Evolutionary conservation across 2,888 invertebrate genomes (phyloP).

Genomic region (Parnassius mnemosyne): DNA sequence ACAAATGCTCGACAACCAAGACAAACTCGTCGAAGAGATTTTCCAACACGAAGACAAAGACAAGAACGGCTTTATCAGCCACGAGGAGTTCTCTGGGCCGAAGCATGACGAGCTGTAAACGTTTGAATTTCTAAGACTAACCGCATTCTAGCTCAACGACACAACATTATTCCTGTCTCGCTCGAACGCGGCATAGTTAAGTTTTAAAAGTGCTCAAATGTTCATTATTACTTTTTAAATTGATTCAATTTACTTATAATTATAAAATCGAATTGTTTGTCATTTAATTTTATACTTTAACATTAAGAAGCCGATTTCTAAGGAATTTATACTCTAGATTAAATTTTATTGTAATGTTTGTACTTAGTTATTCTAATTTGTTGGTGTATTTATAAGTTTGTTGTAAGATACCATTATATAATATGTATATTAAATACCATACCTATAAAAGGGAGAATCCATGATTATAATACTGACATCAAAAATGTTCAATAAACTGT

Average conservation of each 20-base stretch:
- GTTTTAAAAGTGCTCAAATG: constrained; percentile 22
- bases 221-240: constrained; percentile 3
- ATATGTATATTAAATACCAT: not conserved
- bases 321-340: not conserved
- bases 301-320: too few relatives aligned
- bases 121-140: constrained; percentile 27
- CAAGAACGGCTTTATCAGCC: constrained; percentile 97
- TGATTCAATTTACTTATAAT: not conserved
- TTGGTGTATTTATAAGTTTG: constrained; percentile 53
- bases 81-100: constrained; percentile 97
- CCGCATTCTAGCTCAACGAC: constrained; percentile 13
- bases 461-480: not conserved
- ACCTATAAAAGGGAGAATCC: not conserved
- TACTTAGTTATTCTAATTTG: constrained; percentile 63
- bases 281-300: not conserved
- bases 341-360: constrained; percentile 44
- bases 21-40: constrained; percentile 96
- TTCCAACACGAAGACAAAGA: constrained; percentile 99
- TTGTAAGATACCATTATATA: too few relatives aligned
- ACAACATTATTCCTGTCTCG: not conserved
- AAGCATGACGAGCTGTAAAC: constrained; percentile 97
- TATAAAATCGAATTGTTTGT: not conserved
- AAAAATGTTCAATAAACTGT: not conserved
- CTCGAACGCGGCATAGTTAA: not conserved
- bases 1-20: constrained; percentile 92